These are phyloP conservation scores for Campoletis raptor DNA, from an alignment of 2,888 invertebrate genomes.

Conservation along the genomic window DNA sequence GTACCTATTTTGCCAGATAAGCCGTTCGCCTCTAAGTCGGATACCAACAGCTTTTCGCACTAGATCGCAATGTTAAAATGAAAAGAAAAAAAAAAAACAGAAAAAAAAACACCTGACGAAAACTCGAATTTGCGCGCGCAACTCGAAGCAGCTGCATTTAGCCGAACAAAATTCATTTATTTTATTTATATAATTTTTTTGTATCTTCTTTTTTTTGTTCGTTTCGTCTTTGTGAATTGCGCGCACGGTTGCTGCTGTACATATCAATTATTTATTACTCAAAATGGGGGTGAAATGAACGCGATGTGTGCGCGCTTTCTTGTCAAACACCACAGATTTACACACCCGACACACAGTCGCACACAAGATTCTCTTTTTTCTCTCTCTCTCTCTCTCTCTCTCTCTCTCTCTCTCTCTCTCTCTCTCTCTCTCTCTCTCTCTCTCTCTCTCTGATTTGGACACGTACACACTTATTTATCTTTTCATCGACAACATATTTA, in stretches of 20 bases:
- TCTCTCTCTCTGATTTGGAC: not conserved
- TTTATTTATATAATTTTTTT: slow-evolving; percentile 40
- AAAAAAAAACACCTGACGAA: slow-evolving; percentile 62
- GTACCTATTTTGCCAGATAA: slow-evolving; percentile 81
- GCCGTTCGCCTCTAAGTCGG: slow-evolving; percentile 79
- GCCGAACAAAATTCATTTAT: slow-evolving; percentile 51
- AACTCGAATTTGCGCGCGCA: slow-evolving; percentile 65
- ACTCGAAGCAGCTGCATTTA: slow-evolving; percentile 66
- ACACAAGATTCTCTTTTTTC: not conserved
- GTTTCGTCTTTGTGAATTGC: slow-evolving; percentile 54
- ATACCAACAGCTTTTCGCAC: slow-evolving; percentile 76
- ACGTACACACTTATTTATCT: not conserved
- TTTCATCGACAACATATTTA: not conserved
- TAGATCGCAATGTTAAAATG: slow-evolving; percentile 70
- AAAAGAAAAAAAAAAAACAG: slow-evolving; percentile 42
- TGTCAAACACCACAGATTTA: not conserved
- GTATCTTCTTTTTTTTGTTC: slow-evolving; percentile 43
- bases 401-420: not conserved
- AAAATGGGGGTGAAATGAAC: slow-evolving; percentile 2
- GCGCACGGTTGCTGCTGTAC: slow-evolving; percentile 64
- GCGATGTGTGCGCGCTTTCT: slow-evolving; percentile 27
- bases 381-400: slow-evolving; percentile 3
- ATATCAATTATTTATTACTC: slow-evolving; percentile 59
- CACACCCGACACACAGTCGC: not conserved
- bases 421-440: not conserved